phyloP scores from a whole-genome alignment of 2,888 invertebrate genomes.

The Sarcophaga caerulescens region DNA sequence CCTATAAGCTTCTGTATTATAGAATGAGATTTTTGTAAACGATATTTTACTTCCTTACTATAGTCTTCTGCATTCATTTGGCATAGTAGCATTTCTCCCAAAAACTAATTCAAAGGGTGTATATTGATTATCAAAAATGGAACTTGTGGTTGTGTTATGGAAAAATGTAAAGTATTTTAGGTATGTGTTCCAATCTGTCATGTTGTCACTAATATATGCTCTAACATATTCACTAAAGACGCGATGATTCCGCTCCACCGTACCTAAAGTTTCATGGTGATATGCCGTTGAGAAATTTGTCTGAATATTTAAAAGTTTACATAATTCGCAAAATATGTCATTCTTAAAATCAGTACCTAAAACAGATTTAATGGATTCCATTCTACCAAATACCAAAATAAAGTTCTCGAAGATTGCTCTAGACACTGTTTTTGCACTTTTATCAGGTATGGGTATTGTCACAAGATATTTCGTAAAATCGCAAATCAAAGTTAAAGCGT shows the following conservation, averaged over 20 bases:
- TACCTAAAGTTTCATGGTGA: conserved; percentile 66
- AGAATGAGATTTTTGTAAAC: not conserved
- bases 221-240: conserved; percentile 66
- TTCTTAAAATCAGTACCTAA: conserved; percentile 61
- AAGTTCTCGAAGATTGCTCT: conserved; percentile 66
- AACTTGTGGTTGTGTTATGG: conserved; percentile 14
- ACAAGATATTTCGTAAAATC: no score
- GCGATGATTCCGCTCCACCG: conserved; percentile 68
- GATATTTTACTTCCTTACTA: not conserved
- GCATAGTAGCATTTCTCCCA: not conserved
- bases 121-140: conserved; percentile 31
- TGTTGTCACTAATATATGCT: conserved; percentile 38
- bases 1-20: not conserved
- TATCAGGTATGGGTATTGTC: conserved; percentile 66
- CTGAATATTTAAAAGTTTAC: conserved; percentile 16
- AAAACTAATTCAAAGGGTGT: conserved; percentile 33
- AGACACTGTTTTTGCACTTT: conserved; percentile 62
- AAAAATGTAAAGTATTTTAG: conserved; percentile 15
- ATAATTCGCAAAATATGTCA: no score
- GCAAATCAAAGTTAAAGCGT: no score
- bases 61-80: not conserved
- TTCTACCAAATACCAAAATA: conserved; percentile 67
- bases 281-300: conserved; percentile 47
- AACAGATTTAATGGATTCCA: conserved; percentile 55
- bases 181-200: conserved; percentile 59